Conservation (phyloP, 2,797 vertebrate genomes). For the Anableps anableps region DNA sequence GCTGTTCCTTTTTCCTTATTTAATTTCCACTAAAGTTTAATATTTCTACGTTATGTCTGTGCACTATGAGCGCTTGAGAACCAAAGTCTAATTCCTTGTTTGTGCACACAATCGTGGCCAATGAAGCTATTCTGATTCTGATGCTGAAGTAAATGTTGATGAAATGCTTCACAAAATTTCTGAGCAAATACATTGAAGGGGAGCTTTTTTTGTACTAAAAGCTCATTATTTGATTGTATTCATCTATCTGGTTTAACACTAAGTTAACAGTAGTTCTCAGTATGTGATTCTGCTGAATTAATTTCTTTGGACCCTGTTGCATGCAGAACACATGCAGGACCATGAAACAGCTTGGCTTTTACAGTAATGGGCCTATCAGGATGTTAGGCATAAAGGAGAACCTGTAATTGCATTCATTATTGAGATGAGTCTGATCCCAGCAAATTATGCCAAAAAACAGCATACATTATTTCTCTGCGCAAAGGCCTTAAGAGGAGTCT, state of each 20-base stretch:
- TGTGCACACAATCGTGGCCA: too few species aligned
- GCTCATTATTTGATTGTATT: constrained; percentile 16
- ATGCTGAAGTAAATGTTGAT: neutral
- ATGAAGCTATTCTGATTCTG: neutral
- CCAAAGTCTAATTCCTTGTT: too few species aligned
- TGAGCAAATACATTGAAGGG: neutral
- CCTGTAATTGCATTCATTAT: constrained; percentile 77
- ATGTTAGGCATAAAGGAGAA: constrained; percentile 70
- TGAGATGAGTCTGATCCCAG: constrained; percentile 67
- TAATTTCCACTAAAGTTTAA: neutral
- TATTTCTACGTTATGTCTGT: neutral
- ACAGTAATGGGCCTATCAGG: constrained; percentile 66
- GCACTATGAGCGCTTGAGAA: too few species aligned
- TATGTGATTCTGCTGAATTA: constrained; percentile 19
- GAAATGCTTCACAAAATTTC: constrained; percentile 11
- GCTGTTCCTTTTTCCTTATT: neutral
- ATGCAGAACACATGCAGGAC: constrained; percentile 33
- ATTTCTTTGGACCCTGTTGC: constrained; percentile 6
- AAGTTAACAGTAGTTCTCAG: constrained; percentile 10
- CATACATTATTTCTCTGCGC: constrained; percentile 54
- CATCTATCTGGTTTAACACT: constrained; percentile 13
- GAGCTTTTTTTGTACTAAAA: constrained; percentile 10
- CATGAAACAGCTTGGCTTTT: constrained; percentile 50
- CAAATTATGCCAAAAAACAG: constrained; percentile 56
- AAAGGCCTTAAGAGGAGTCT: constrained; percentile 41